Evolutionary conservation across 2,888 invertebrate genomes (phyloP).

Genomic region (Pterostichus niger): DNA sequence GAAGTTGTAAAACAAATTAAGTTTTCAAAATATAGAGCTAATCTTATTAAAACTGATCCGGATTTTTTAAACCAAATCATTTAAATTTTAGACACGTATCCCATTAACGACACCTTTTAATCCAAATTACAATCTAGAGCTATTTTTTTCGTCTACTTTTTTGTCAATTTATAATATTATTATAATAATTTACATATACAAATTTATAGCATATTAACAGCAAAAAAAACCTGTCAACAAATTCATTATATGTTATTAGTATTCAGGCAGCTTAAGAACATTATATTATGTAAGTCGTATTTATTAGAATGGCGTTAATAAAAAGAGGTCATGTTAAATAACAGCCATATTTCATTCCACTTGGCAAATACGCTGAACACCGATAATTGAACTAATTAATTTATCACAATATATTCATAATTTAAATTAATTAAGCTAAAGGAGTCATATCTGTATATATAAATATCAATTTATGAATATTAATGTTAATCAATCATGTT

Average conservation of each 20-base stretch:
- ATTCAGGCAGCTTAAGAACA: slow-evolving; percentile 31
- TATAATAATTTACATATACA: slow-evolving; percentile 32
- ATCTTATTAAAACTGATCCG: slow-evolving; percentile 2
- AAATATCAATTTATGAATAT: slow-evolving; percentile 33
- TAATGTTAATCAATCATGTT: slow-evolving; percentile 6
- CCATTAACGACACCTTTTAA: slow-evolving; percentile 10
- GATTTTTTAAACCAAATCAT: slow-evolving; percentile 18
- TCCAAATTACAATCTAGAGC: slow-evolving; percentile 9
- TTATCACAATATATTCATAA: slow-evolving; percentile 34
- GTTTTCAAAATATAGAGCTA: background rate
- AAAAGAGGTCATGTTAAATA: slow-evolving; percentile 41
- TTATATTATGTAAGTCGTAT: slow-evolving; percentile 41
- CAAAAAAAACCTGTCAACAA: slow-evolving; percentile 42
- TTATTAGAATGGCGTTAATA: slow-evolving; percentile 46
- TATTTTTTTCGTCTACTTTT: background rate
- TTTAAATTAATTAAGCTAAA: slow-evolving; percentile 29
- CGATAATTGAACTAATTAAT: slow-evolving; percentile 49
- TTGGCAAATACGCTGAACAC: slow-evolving; percentile 25
- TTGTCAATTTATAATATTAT: slow-evolving; percentile 11
- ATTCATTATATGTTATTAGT: slow-evolving; percentile 36
- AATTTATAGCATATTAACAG: slow-evolving; percentile 14
- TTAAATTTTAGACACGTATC: slow-evolving; percentile 12
- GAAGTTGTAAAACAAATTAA: background rate
- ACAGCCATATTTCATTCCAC: slow-evolving; percentile 38
- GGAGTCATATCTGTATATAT: slow-evolving; percentile 30